phyloP scores from a whole-genome alignment of 1,140 invertebrate species.

The Drosophila virilis region DNA sequence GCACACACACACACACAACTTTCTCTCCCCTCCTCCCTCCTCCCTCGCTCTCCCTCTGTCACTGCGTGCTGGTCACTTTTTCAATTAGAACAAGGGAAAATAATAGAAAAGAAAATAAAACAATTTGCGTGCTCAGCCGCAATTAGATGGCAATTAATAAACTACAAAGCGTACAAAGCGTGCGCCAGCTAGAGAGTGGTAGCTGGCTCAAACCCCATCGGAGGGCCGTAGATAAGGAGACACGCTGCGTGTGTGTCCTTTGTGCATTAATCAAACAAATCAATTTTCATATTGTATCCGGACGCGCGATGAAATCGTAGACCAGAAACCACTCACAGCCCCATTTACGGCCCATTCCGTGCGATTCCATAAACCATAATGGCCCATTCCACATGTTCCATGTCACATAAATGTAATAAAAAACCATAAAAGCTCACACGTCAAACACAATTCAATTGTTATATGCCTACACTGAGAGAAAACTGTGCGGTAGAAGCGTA shows the following conservation, averaged over 20 bases:
- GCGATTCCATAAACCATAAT: conserved; percentile 1
- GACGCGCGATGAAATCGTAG: conserved; percentile 23
- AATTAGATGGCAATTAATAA: conserved; percentile 77
- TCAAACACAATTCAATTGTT: conserved; percentile 71
- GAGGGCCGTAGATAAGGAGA: conserved; percentile 8
- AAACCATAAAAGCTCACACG: conserved; percentile 79
- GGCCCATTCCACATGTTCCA: conserved; percentile 11
- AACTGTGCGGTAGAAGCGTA: neutral
- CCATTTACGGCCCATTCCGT: neutral
- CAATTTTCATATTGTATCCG: conserved; percentile 68
- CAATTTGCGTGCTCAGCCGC: conserved; percentile 56
- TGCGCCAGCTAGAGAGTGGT: neutral
- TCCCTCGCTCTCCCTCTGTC: no score
- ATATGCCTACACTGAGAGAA: neutral
- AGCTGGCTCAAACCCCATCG: neutral
- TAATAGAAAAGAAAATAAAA: neutral
- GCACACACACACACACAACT: conserved; percentile 26
- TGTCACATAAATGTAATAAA: conserved; percentile 74
- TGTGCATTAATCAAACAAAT: conserved; percentile 78
- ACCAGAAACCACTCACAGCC: conserved; percentile 35
- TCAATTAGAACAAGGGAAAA: conserved; percentile 54
- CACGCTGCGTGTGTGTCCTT: conserved; percentile 15
- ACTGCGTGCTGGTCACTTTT: conserved; percentile 53
- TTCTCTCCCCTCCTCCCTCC: no score
- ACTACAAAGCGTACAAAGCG: neutral